Evolutionary conservation across 2,888 invertebrate species (phyloP).

Genomic region (Pherbina coryleti): DNA sequence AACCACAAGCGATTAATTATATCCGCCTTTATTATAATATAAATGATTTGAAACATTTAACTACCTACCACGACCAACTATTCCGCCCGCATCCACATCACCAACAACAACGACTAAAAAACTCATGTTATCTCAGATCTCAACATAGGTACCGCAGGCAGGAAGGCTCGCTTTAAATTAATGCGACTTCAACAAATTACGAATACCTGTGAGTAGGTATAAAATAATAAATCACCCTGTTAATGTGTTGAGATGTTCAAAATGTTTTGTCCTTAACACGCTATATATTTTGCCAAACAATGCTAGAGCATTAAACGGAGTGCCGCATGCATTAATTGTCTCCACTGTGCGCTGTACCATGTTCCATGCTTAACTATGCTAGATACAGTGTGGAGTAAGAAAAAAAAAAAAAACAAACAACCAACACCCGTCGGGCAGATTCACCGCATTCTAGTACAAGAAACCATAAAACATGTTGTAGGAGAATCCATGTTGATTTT

Average conservation of each 20-base stretch:
- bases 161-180: slow-evolving; percentile 3
- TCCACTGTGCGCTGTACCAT: not conserved
- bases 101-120: too few species aligned
- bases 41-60: too few species aligned
- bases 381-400: not conserved
- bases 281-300: slow-evolving; percentile 22
- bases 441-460: not conserved
- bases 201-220: slow-evolving; percentile 5
- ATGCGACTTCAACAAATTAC: not conserved
- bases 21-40: too few species aligned
- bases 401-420: not conserved
- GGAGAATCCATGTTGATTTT: slow-evolving; percentile 34
- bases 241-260: slow-evolving; percentile 34
- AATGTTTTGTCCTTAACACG: slow-evolving; percentile 32
- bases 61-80: too few species aligned
- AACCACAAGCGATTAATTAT: too few species aligned
- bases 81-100: too few species aligned
- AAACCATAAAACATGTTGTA: slow-evolving; percentile 17
- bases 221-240: slow-evolving; percentile 33
- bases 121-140: not conserved
- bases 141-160: not conserved
- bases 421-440: not conserved
- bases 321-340: slow-evolving; percentile 14
- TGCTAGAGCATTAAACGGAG: not conserved
- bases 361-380: not conserved